These are phyloP conservation scores for Lepidocolaptes lacrymiger DNA, from an alignment of 2,797 vertebrate species.

Conservation along the genomic window DNA sequence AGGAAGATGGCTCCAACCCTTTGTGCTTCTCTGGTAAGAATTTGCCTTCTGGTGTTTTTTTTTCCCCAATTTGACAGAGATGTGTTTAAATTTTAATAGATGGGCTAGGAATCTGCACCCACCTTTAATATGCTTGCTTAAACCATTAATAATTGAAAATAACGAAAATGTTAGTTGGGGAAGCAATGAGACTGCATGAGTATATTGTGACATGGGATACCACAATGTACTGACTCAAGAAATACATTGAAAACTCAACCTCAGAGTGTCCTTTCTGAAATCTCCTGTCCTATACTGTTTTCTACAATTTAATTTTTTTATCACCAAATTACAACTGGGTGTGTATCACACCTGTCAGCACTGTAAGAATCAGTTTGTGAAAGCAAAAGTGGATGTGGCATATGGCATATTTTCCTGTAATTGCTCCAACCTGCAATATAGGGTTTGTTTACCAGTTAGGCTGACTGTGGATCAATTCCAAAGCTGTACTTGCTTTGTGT, in stretches of 20 bases:
- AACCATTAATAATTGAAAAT: neutral
- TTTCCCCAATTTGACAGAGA: rapidly evolving
- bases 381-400: neutral
- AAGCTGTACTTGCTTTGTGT: neutral
- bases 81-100: neutral
- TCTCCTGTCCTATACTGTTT: neutral
- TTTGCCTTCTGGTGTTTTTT: neutral
- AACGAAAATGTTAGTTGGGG: neutral
- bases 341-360: neutral
- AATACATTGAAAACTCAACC: neutral
- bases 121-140: neutral
- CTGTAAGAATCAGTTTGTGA: neutral
- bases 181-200: rapidly evolving
- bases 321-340: neutral
- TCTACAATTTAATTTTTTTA: neutral
- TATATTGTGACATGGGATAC: rapidly evolving
- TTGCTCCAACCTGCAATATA: neutral
- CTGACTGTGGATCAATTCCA: neutral
- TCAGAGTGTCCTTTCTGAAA: neutral
- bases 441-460: neutral
- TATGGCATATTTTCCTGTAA: rapidly evolving
- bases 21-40: slow-evolving; percentile 7
- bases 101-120: neutral
- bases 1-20: neutral
- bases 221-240: neutral